Evolutionary conservation across 2,888 invertebrate genomes (phyloP).

Genomic region (Oligia latruncula): DNA sequence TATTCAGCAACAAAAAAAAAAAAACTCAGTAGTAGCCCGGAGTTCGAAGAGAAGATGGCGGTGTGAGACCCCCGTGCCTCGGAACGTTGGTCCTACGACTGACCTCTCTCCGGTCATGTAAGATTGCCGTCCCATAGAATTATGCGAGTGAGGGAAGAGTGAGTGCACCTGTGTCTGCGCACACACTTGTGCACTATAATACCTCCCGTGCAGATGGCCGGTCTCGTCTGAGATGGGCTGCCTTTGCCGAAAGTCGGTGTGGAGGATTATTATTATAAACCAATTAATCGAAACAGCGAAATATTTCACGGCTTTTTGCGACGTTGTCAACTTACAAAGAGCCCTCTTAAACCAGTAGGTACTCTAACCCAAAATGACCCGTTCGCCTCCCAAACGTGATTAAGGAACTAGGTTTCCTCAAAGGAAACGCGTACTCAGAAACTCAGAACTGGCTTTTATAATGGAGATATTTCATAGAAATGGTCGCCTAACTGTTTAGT

Average conservation of each 20-base stretch:
- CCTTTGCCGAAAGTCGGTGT: too few species aligned
- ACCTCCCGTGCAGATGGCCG: background rate
- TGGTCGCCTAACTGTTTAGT: constrained; percentile 36
- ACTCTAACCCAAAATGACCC: background rate
- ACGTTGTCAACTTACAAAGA: background rate
- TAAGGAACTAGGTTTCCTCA: background rate
- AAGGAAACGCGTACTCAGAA: constrained; percentile 30
- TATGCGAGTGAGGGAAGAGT: background rate
- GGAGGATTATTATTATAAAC: background rate
- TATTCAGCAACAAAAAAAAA: too few species aligned
- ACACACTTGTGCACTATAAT: background rate
- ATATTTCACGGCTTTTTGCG: background rate
- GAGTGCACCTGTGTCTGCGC: background rate
- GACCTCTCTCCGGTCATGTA: background rate
- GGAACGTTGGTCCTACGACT: too few species aligned
- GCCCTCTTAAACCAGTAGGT: background rate
- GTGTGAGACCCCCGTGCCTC: background rate
- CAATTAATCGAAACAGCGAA: background rate
- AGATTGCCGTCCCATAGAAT: background rate
- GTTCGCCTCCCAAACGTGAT: background rate
- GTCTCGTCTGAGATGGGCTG: background rate
- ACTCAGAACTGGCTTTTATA: constrained; percentile 36
- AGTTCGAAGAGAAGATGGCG: too few species aligned
- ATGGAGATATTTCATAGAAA: constrained; percentile 56
- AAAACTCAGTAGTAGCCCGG: too few species aligned